A percentile compares a stretch with the other conserved stretches of the same genome.
Evolutionary conservation across 2,113 vertebrate genomes (phyloP).

Genomic region (Myiozetetes cayanensis): DNA sequence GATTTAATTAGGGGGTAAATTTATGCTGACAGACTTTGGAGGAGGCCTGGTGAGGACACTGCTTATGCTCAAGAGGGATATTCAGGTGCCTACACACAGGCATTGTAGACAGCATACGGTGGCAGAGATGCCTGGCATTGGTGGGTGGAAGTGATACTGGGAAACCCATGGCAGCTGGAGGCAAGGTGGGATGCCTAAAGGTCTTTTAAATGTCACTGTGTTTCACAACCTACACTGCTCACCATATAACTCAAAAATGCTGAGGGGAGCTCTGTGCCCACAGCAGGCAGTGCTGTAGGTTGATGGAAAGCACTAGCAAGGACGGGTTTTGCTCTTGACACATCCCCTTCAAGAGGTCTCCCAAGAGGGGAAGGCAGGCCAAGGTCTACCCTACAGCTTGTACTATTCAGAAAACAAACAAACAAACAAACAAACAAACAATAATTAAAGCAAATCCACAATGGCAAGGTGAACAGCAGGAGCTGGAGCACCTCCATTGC

Average conservation of each 20-base stretch:
- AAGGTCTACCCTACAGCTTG: not conserved
- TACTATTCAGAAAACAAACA: not conserved
- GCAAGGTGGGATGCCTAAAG: not conserved
- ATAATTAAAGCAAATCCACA: not conserved
- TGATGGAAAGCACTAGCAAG: not conserved
- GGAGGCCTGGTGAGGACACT: not conserved
- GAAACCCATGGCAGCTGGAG: not conserved
- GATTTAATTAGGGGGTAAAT: not conserved
- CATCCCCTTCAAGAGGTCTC: not conserved
- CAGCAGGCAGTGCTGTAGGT: not conserved
- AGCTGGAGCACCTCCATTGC: not conserved
- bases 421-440: rapidly evolving
- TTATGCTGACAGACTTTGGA: not conserved
- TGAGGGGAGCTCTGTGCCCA: not conserved
- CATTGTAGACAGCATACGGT: rapidly evolving
- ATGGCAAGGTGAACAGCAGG: not conserved
- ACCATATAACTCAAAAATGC: not conserved
- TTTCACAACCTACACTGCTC: not conserved
- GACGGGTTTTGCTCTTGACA: not conserved
- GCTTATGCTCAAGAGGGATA: not conserved
- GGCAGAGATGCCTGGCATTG: not conserved
- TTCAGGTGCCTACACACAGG: not conserved
- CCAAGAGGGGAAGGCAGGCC: not conserved
- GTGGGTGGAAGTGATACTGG: not conserved
- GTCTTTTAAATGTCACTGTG: not conserved